Base-by-base conservation (phyloP, 2,888 invertebrate genomes). In the Cephalotes varians region DNA sequence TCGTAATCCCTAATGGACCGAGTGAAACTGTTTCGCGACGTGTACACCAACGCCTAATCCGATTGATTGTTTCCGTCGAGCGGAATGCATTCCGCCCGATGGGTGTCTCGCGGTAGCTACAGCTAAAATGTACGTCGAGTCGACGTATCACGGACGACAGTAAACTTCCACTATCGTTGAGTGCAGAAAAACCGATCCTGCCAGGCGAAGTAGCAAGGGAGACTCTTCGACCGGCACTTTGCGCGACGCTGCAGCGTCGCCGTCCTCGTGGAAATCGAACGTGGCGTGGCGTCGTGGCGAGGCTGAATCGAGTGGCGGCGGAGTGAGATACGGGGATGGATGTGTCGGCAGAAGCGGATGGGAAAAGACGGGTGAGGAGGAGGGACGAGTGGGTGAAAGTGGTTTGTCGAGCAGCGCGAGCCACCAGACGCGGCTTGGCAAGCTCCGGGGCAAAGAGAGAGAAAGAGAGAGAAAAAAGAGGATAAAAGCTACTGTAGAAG, bases 231-330 rank as follows among this genome's bases (percentile, higher is more conserved):
- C 77, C 56, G 77, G 77, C 77, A 79, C 77, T 83, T 67, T 56
- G 81, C 64, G 84, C 80, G 77, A 76, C 83, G 64, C 34, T 74
- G 60, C 64, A 74, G 74, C 83, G 54, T 71, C 84, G 82, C 80
- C 87, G 49, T 58, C 72, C 85, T 77, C 81, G 69, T 64, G 87
- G 82, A 84, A 91, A 92, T 92, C 91, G 88, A 91, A 87, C 88
- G 87, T 82, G 88, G 84, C 86, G 87, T 84, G 82, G 86, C 85
- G 88, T 80, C 85, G 85, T 65, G 85, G 87, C 85, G 85, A 87
- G 82, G 86, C 72, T 85, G 81, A 85, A 87, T 84, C 83, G 87
- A 85, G 86, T 34, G 69, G 67, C 73, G 65, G n/a, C 58, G 67
- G 21, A 37, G 67, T 83, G 80, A 71, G 82, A 73, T 62, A 81